Evolutionary conservation across 2,797 vertebrate species (phyloP).

Genomic region (Oreochromis mossambicus): DNA sequence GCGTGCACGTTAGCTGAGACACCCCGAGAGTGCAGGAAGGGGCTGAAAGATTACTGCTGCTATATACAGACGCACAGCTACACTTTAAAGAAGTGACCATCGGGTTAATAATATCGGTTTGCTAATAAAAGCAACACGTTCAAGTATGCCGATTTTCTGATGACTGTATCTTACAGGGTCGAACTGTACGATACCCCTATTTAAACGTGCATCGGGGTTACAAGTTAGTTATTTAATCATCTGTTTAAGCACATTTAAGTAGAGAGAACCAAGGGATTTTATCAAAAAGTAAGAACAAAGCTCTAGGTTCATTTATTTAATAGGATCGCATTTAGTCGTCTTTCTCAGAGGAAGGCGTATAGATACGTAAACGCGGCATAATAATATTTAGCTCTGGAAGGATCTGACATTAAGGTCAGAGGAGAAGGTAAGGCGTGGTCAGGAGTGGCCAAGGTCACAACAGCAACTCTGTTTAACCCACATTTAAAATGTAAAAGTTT

Average conservation of each 20-base stretch:
- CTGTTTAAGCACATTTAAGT: background rate
- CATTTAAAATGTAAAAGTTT: background rate
- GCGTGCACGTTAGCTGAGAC: background rate
- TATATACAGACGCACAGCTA: background rate
- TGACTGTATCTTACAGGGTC: background rate
- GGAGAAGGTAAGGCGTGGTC: background rate
- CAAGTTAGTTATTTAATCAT: background rate
- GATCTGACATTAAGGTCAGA: background rate
- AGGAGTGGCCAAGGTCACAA: background rate
- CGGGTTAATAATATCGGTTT: background rate
- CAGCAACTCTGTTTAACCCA: background rate
- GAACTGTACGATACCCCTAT: background rate
- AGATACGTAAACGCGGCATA: background rate
- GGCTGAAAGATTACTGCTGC: background rate
- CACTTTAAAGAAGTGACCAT: background rate
- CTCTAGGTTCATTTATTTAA: background rate
- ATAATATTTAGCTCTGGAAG: background rate
- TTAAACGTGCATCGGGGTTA: background rate
- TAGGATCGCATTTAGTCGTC: background rate
- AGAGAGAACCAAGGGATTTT: background rate
- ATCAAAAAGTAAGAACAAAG: background rate
- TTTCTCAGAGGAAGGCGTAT: background rate
- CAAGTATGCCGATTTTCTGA: background rate
- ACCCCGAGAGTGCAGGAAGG: background rate
- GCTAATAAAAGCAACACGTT: background rate